Conservation (phyloP, 2,888 invertebrate genomes). For the Lasioglossum villosulum region DNA sequence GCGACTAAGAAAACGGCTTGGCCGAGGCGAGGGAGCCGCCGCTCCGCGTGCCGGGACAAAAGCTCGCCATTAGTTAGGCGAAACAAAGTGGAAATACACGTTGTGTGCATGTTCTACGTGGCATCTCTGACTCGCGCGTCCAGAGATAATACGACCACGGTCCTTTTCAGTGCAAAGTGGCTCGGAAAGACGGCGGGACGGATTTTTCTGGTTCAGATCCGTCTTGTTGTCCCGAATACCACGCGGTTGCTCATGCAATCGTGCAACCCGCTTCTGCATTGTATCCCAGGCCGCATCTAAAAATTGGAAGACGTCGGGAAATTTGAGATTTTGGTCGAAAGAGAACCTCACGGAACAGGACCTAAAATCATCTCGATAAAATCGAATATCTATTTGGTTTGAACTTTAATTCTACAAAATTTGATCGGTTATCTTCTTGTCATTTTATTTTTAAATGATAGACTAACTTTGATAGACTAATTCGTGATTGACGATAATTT, state of each 20-base stretch:
- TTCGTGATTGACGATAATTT: background rate
- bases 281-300: background rate
- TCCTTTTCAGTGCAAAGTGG: slow-evolving; percentile 48
- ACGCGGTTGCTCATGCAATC: slow-evolving; percentile 10
- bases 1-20: slow-evolving; percentile 26
- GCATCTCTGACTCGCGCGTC: slow-evolving; percentile 30
- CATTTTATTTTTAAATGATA: background rate
- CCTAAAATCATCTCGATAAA: background rate
- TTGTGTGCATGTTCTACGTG: slow-evolving; percentile 25
- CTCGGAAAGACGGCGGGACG: slow-evolving; percentile 33
- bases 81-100: slow-evolving; percentile 57
- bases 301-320: background rate
- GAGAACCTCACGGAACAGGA: background rate
- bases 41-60: slow-evolving; percentile 17
- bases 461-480: background rate
- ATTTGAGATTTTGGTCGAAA: background rate
- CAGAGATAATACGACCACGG: slow-evolving; percentile 42
- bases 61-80: slow-evolving; percentile 52
- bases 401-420: too few species aligned
- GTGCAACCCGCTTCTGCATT: slow-evolving; percentile 2
- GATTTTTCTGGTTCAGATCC: slow-evolving; percentile 49
- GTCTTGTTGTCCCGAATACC: slow-evolving; percentile 13
- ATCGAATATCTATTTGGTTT: too few species aligned
- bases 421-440: background rate
- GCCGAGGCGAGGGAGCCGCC: background rate